Conservation (phyloP, 2,888 invertebrate genomes). For the Orthosia incerta region DNA sequence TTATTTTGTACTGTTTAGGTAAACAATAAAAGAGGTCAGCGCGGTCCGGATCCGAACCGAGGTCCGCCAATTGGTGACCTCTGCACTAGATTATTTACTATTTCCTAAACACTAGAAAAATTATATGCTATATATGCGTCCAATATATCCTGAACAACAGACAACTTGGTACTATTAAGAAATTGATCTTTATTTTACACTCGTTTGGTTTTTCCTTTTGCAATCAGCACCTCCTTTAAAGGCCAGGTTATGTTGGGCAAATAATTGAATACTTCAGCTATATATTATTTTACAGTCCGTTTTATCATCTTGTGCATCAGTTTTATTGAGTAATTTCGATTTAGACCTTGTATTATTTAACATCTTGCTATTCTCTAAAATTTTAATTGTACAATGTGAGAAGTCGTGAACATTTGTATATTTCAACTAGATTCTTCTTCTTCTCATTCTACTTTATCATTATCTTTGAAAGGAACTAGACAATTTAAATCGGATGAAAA, state of each 20-base stretch:
- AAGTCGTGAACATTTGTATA: too few relatives aligned
- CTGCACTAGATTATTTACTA: constrained; percentile 17
- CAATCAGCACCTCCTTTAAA: neutral
- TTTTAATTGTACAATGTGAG: too few relatives aligned
- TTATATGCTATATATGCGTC: neutral
- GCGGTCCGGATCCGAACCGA: too few relatives aligned
- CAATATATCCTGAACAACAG: neutral
- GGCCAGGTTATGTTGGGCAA: neutral
- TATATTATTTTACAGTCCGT: too few relatives aligned
- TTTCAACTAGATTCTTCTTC: too few relatives aligned
- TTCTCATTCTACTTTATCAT: too few relatives aligned
- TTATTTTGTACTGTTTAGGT: too few relatives aligned
- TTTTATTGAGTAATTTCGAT: neutral
- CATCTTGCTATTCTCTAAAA: too few relatives aligned
- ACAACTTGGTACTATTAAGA: neutral
- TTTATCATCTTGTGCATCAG: neutral
- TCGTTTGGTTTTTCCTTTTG: neutral
- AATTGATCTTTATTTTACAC: neutral
- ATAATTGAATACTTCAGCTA: neutral
- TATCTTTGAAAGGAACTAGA: too few relatives aligned
- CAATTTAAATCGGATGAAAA: too few relatives aligned
- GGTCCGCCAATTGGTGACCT: too few relatives aligned
- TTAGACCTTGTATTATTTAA: neutral
- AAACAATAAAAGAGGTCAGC: too few relatives aligned
- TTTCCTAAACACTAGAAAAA: constrained; percentile 16